These are phyloP conservation scores for Cheilosia grossa DNA, from an alignment of 2,888 invertebrate species.

Conservation along the genomic window DNA sequence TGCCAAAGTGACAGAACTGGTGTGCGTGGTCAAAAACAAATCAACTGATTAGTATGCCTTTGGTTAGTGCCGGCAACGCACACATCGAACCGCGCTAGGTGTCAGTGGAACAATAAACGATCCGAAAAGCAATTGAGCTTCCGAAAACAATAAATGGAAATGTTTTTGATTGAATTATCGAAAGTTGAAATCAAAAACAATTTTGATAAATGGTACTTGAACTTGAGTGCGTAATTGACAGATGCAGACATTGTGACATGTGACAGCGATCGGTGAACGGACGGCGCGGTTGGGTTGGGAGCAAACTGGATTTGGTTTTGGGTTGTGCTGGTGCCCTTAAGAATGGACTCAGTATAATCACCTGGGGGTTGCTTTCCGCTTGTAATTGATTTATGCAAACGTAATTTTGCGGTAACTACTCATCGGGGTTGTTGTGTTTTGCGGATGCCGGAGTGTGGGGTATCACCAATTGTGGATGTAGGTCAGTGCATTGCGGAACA, in stretches of 20 bases:
- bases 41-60: constrained; percentile 36
- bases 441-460: background rate
- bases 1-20: background rate
- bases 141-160: constrained; percentile 13
- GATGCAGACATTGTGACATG: constrained; percentile 5
- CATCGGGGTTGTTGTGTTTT: background rate
- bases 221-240: constrained; percentile 16
- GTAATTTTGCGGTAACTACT: background rate
- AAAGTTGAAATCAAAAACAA: constrained; percentile 2
- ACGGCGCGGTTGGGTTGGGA: constrained; percentile 21
- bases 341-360: background rate
- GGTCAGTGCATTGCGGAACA: constrained; percentile 5
- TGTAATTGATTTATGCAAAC: too few relatives aligned
- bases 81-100: constrained; percentile 13
- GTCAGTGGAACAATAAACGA: constrained; percentile 8
- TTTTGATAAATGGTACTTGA: background rate
- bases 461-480: background rate
- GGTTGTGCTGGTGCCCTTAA: background rate
- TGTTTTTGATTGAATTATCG: constrained; percentile 34
- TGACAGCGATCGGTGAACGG: constrained; percentile 10
- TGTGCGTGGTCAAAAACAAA: constrained; percentile 35
- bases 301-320: constrained; percentile 27
- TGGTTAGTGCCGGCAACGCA: constrained; percentile 1
- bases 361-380: constrained; percentile 8
- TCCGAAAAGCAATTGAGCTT: background rate